Evolutionary conservation across 2,888 invertebrate species (phyloP), one percentile per base, ranked within the genome.

Genomic region (Cartodere bifasciata): DNA sequence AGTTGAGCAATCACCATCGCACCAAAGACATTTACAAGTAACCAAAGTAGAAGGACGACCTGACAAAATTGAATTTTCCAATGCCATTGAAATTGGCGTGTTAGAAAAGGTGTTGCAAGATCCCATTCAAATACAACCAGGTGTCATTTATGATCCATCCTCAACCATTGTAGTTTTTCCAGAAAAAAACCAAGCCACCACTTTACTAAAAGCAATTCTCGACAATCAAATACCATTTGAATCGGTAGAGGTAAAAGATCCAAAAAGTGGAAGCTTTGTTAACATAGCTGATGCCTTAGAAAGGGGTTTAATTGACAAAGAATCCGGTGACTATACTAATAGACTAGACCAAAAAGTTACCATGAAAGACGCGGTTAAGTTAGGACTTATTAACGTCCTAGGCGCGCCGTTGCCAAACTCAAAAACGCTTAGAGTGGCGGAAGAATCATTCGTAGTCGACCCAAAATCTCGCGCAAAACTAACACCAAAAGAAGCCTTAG

Each of bases 381-480:
- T 76, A 45, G 88, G 88, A 9, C 61, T 83, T n/a, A 56, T 88
- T 4, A 68, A 71, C 9, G 79, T 87, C 6, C 55, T 75, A 27
- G 86, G 85, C 23, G 74, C 79, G 5, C 85, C 86, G n/a, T n/a
- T n/a, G n/a, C n/a, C n/a, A n/a, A n/a, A n/a, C n/a, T n/a, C n/a
- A n/a, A n/a, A n/a, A n/a, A n/a, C n/a, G n/a, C n/a, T 79, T 32
- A 74, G 78, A 53, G 68, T 75, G 1, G 68, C 81, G 3, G 59
- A 56, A 36, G 54, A 52, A 41, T 36, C 50, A 2, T 74, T 80
- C 64, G 71, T 81, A 9, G 63, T 72, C 32, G 87, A 91, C 58
- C 86, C 90, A 1, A 72, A 70, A 44, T 81, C 85, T 1, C 86
- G 84, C 3, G 75, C 84, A 52, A 74, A 76, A 50, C 65, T 87